Evolutionary conservation across 1,140 invertebrate species (phyloP).

Genomic region (Coenobita brevimanus): DNA sequence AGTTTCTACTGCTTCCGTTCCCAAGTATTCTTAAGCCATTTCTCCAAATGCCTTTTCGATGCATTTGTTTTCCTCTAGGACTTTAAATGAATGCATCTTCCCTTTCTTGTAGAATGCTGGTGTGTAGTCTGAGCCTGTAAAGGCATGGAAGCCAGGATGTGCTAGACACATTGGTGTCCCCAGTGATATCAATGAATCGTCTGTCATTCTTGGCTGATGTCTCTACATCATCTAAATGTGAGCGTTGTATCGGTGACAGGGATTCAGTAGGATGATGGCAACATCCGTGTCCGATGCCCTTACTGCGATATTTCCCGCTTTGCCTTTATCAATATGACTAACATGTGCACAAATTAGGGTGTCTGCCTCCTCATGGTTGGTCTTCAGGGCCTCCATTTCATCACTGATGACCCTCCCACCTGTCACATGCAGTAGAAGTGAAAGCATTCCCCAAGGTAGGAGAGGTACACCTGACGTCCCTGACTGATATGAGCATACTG

Average conservation of each 20-base stretch:
- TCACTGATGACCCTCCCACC: not conserved
- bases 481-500: too few relatives aligned
- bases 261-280: too few relatives aligned
- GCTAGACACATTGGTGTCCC: conserved; percentile 9
- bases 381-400: too few relatives aligned
- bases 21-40: not conserved
- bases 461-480: too few relatives aligned
- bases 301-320: too few relatives aligned
- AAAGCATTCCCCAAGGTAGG: too few relatives aligned
- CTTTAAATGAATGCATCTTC: conserved; percentile 7
- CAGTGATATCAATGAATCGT: not conserved
- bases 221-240: conserved; percentile 31
- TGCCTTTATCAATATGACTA: too few relatives aligned
- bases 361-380: too few relatives aligned
- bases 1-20: not conserved
- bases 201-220: not conserved
- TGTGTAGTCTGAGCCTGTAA: conserved; percentile 19
- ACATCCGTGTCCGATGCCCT: too few relatives aligned
- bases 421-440: not conserved
- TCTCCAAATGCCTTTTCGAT: conserved; percentile 17
- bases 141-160: conserved; percentile 12
- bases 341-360: too few relatives aligned
- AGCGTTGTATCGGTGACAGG: not conserved
- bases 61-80: not conserved
- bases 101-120: conserved; percentile 34